Percentiles rank a stretch among this genome's conserved stretches.
Evolutionary conservation across 1,140 invertebrate species (phyloP).

Genomic region (Ridgeia piscesae): DNA sequence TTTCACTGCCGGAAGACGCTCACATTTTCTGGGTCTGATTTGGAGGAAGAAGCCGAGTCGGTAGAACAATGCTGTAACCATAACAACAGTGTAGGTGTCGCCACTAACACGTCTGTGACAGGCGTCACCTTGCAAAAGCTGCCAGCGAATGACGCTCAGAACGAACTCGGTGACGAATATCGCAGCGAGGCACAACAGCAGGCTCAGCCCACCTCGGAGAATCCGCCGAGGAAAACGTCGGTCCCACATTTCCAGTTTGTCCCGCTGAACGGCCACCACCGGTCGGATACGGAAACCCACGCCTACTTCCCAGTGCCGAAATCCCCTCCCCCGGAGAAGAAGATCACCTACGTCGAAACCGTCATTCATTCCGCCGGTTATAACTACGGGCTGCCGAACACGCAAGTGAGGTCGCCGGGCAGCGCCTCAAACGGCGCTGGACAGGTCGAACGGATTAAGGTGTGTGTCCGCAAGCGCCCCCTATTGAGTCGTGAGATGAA

Average conservation of each 20-base stretch:
- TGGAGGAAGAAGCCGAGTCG: neutral
- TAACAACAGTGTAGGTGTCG: neutral
- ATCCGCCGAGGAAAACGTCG: neutral
- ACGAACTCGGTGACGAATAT: neutral
- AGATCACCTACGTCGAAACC: conserved; percentile 19
- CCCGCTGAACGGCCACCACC: neutral
- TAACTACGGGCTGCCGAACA: conserved; percentile 52
- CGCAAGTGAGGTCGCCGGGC: neutral
- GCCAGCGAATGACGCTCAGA: neutral
- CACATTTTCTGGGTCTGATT: conserved; percentile 17
- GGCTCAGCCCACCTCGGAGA: neutral
- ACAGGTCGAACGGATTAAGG: conserved; percentile 70
- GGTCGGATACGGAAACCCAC: conserved; percentile 3
- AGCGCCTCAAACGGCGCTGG: conserved; percentile 27
- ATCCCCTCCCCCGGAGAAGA: conserved; percentile 21
- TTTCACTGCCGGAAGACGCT: conserved; percentile 27
- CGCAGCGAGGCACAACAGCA: neutral
- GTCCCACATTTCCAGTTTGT: neutral
- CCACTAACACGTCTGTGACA: neutral
- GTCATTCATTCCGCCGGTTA: conserved; percentile 45
- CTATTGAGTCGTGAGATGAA: conserved; percentile 78
- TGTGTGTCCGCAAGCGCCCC: conserved; percentile 94
- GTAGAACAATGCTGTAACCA: neutral
- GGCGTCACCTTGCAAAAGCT: neutral
- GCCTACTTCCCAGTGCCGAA: conserved; percentile 15